Percentiles rank a stretch among this genome's conserved stretches.
phyloP scores from a whole-genome alignment of 2,888 invertebrate species.

The Brachyopa scutellaris region DNA sequence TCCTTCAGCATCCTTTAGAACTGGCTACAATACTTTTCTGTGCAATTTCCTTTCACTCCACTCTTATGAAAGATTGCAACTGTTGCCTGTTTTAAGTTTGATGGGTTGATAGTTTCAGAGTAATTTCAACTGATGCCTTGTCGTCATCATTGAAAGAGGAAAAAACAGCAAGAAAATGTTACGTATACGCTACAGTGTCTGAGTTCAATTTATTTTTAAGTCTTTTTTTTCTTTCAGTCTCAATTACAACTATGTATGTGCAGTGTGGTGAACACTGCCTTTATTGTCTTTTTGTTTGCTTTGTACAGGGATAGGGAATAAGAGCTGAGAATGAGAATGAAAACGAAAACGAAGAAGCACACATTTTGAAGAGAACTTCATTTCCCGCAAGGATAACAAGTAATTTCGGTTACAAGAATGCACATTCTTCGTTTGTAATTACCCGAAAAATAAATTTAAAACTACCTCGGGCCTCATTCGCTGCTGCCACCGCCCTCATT shows the following conservation, averaged over 20 bases:
- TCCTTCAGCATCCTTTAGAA: no score
- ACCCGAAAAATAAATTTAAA: constrained; percentile 72
- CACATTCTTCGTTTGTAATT: constrained; percentile 71
- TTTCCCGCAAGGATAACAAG: constrained; percentile 71
- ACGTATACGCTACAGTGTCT: constrained; percentile 48
- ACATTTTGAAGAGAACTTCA: constrained; percentile 60
- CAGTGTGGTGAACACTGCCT: constrained; percentile 23
- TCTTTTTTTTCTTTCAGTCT: constrained; percentile 13
- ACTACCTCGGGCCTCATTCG: constrained; percentile 68
- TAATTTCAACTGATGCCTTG: constrained; percentile 40
- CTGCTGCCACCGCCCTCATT: constrained; percentile 8
- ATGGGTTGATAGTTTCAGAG: constrained; percentile 35
- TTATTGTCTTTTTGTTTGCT: constrained; percentile 23
- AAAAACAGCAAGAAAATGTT: constrained; percentile 5
- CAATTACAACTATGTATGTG: constrained; percentile 39
- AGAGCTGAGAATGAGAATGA: constrained; percentile 4
- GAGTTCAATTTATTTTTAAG: constrained; percentile 11
- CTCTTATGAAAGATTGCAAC: constrained; percentile 40
- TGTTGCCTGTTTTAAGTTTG: constrained; percentile 38
- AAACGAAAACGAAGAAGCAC: constrained; percentile 27
- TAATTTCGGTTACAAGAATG: constrained; percentile 72
- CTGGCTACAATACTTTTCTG: background rate
- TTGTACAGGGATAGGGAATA: constrained; percentile 5
- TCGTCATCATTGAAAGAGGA: background rate
- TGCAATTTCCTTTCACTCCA: constrained; percentile 7